Evolutionary conservation across 2,113 vertebrate genomes (phyloP).

Genomic region (Zosterops japonicus): DNA sequence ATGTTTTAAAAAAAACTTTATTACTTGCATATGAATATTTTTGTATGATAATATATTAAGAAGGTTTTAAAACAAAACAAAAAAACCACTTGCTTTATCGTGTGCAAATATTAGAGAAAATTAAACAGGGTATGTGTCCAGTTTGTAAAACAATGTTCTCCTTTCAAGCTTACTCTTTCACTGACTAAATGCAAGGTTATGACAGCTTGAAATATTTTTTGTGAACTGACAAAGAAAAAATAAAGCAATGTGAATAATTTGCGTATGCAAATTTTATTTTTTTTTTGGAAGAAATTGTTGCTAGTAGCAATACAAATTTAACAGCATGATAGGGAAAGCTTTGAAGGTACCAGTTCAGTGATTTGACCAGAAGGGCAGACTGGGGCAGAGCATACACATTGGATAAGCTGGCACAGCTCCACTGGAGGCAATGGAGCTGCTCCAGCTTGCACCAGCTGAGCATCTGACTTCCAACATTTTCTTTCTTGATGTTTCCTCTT

Average conservation of each 20-base stretch:
- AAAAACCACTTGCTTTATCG: constrained; percentile 69
- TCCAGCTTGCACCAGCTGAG: background rate
- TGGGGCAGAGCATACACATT: background rate
- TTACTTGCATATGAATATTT: constrained; percentile 78
- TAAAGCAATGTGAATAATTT: constrained; percentile 76
- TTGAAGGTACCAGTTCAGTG: background rate
- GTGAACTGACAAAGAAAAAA: constrained; percentile 74
- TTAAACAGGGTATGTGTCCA: constrained; percentile 73
- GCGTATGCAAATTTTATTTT: constrained; percentile 54
- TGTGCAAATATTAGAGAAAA: constrained; percentile 71
- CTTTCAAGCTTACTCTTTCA: constrained; percentile 70
- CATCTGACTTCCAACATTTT: background rate
- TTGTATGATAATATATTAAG: constrained; percentile 73
- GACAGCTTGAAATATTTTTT: constrained; percentile 69
- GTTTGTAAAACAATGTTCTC: constrained; percentile 75
- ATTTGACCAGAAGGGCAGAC: background rate
- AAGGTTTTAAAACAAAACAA: constrained; percentile 64
- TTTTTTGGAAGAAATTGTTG: background rate
- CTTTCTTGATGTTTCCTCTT: background rate
- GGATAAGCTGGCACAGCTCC: background rate
- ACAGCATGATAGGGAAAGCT: background rate
- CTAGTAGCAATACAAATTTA: background rate
- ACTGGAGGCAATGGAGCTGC: background rate
- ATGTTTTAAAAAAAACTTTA: constrained; percentile 72
- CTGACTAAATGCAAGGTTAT: constrained; percentile 73